Percentiles rank a stretch among this genome's conserved stretches.
These are phyloP conservation scores for Sinohyriopsis cumingii DNA, from an alignment of 2,888 invertebrate species.

Conservation along the genomic window DNA sequence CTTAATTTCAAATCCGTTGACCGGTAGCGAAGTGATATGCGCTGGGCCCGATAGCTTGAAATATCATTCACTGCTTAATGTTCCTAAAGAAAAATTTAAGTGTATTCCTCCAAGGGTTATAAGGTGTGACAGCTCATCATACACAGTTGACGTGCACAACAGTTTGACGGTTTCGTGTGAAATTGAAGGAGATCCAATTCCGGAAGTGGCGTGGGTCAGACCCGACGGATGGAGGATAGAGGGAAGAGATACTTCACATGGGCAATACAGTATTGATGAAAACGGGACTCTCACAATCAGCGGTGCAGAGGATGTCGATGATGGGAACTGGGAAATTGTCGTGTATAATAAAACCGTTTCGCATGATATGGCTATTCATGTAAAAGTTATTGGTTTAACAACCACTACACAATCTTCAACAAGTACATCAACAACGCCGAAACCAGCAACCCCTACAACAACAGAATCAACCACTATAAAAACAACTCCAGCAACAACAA, in stretches of 20 bases:
- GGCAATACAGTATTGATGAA: conserved; percentile 21
- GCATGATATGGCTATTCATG: conserved; percentile 17
- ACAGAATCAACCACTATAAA: conserved; percentile 15
- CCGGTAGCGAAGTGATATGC: conserved; percentile 36
- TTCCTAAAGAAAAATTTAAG: conserved; percentile 31
- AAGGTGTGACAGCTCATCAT: conserved; percentile 26
- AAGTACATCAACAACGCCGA: conserved; percentile 22
- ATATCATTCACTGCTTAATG: conserved; percentile 29
- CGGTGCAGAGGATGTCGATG: conserved; percentile 19
- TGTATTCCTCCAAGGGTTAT: conserved; percentile 43
- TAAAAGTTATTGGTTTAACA: conserved; percentile 26
- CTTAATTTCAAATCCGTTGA: conserved; percentile 18
- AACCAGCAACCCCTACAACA: conserved; percentile 20
- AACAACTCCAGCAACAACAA: conserved; percentile 11
- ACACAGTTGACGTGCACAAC: conserved; percentile 25
- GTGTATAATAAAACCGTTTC: conserved; percentile 31
- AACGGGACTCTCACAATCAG: conserved; percentile 40
- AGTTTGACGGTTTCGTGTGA: conserved; percentile 29
- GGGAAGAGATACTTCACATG: conserved; percentile 15
- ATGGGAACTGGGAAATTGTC: conserved; percentile 33
- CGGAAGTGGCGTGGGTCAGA: conserved; percentile 38
- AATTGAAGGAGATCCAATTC: conserved; percentile 43
- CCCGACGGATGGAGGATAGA: conserved; percentile 30
- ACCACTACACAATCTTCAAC: conserved; percentile 32
- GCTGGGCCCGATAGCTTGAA: conserved; percentile 33